Conservation (phyloP, 2,888 invertebrate species). For the Sphaeridia pumilis region DNA sequence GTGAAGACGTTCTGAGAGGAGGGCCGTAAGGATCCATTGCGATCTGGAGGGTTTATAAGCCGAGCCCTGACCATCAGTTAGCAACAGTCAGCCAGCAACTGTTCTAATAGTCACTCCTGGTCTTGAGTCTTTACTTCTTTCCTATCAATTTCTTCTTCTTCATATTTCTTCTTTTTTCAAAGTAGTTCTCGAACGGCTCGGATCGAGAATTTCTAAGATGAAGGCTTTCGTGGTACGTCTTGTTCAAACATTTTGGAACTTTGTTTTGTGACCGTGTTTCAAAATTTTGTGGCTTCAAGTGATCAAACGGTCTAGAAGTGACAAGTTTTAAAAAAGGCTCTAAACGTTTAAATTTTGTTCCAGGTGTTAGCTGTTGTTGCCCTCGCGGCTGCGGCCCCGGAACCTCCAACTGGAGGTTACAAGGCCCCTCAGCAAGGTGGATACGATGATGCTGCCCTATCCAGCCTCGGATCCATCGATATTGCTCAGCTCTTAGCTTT, state of each 20-base stretch:
- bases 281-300: too few relatives aligned
- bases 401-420: conserved; percentile 2
- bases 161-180: conserved; percentile 8
- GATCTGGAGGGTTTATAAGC: conserved; percentile 18
- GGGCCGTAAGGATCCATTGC: too few relatives aligned
- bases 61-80: conserved; percentile 1
- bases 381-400: conserved; percentile 36
- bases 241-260: not conserved
- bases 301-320: not conserved
- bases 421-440: not conserved
- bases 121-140: not conserved
- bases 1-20: too few relatives aligned
- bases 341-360: not conserved
- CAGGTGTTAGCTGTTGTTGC: conserved; percentile 38
- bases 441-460: not conserved
- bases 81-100: conserved; percentile 18
- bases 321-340: not conserved
- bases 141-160: conserved; percentile 10
- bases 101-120: conserved; percentile 10
- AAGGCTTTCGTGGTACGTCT: conserved; percentile 15
- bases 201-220: conserved; percentile 11
- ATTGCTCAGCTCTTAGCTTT: conserved; percentile 11
- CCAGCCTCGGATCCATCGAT: conserved; percentile 9
- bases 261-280: too few relatives aligned
- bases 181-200: conserved; percentile 6